Conservation (phyloP, 2,888 invertebrate species). For the Ptychoptera contaminata region DNA sequence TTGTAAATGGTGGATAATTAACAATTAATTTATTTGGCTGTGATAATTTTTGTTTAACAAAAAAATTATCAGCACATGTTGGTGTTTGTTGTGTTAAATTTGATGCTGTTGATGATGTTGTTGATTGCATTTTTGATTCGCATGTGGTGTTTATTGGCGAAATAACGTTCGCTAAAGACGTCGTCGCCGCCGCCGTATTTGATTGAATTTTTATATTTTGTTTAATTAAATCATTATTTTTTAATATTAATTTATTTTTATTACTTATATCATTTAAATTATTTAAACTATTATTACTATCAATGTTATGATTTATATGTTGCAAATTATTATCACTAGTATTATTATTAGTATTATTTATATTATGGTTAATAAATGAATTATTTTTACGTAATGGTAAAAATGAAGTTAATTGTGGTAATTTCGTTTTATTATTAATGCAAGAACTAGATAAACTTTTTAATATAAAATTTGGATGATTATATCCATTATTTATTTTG, state of each 20-base stretch:
- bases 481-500: not conserved
- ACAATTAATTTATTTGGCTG: slow-evolving; percentile 5
- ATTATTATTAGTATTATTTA: too few relatives aligned
- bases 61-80: slow-evolving; percentile 3
- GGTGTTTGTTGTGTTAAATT: not conserved
- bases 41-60: slow-evolving; percentile 5
- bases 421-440: slow-evolving; percentile 14
- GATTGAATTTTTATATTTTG: not conserved
- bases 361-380: too few relatives aligned
- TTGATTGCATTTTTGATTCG: not conserved
- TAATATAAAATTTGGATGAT: slow-evolving; percentile 15
- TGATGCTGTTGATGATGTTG: not conserved
- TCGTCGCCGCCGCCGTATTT: not conserved
- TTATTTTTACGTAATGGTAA: too few relatives aligned
- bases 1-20: slow-evolving; percentile 9
- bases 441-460: slow-evolving; percentile 30
- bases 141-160: too few relatives aligned
- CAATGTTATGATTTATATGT: not conserved
- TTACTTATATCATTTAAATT: slow-evolving; percentile 1
- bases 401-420: too few relatives aligned
- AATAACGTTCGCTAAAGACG: not conserved
- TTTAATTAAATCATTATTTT: slow-evolving; percentile 5
- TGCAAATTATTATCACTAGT: not conserved
- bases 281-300: not conserved
- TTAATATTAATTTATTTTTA: slow-evolving; percentile 2